Evolutionary conservation across 2,888 invertebrate species (phyloP), one percentile per base, ranked within the genome.

Genomic region (Pachycephus smyrnensis): DNA sequence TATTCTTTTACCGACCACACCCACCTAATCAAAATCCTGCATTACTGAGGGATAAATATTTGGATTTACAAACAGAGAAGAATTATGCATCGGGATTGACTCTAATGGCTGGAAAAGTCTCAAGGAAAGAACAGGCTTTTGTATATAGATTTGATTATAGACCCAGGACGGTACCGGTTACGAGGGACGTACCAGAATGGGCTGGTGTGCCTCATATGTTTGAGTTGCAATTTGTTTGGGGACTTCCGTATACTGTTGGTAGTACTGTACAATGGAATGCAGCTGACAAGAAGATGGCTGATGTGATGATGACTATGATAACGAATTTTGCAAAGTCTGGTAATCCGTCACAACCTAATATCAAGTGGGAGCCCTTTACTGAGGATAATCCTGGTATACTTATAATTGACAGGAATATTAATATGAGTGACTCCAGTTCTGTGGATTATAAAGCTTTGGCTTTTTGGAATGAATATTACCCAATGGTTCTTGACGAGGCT

Each of bases 401-500:
- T 15, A 94, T 96, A 36, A 95, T 97, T 75, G 95, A 96, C 88
- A 94, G 95, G 76, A 96, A 94, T 85, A 96, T 96, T 86, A 95
- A 95, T 81, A 96, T 96, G 95, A 95, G 95, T 84, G 94, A 95
- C 84, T 90, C 94, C 0, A 92, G 92, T 3, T 94, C 93, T 40
- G 93, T 96, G 40, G 95, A 96, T 91, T 96, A 96, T 87, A 95
- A 95, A 87, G 94, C 96, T 33, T 94, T 96, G 82, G 95, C 95
- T 81, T 97, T 97, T 92, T 97, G 97, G 97, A 96, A 96, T 85
- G 94, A 95, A 81, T 96, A 96, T 89, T 97, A 96, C 89, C 97
- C 97, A 0, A 95, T 94, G 91, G 94, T 97, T 69, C 92, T 96
- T 15, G 94, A 94, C 86, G 94, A 95, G 81, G 95, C 96, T 0